A percentile compares a stretch with the other conserved stretches of the same genome.
Evolutionary conservation across 2,113 vertebrate species (phyloP).

Genomic region (Beaufortia kweichowensis): DNA sequence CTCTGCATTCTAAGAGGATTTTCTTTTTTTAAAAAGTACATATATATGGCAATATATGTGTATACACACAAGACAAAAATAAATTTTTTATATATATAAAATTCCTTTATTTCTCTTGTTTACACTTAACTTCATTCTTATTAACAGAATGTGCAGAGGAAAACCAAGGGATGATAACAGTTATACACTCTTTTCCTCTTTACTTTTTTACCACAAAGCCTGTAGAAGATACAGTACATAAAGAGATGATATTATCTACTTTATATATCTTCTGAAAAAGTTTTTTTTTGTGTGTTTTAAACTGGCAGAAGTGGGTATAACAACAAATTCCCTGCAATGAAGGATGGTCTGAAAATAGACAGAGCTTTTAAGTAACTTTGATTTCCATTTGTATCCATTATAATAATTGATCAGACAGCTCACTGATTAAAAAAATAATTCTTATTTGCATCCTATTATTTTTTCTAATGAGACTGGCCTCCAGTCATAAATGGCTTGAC

Average conservation of each 20-base stretch:
- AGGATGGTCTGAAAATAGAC: not conserved
- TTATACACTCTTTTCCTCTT: no score
- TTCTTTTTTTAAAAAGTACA: constrained; percentile 57
- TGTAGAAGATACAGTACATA: no score
- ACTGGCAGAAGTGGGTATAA: no score
- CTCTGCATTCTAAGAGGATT: constrained; percentile 96
- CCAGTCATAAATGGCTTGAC: constrained; percentile 4
- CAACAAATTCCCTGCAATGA: not conserved
- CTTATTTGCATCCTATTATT: not conserved
- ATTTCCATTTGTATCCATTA: constrained; percentile 7
- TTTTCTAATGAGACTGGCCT: not conserved
- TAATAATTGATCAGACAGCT: not conserved
- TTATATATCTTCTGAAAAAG: no score
- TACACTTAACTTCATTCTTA: no score
- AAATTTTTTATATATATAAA: no score
- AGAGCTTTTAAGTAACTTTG: not conserved
- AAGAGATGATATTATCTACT: no score
- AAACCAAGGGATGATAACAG: no score
- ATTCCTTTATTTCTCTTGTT: no score
- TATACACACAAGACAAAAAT: constrained; percentile 76
- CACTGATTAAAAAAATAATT: not conserved
- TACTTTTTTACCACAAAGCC: no score
- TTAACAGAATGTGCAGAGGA: no score
- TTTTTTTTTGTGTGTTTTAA: no score
- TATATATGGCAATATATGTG: constrained; percentile 64